A percentile compares a stretch with the other conserved stretches of the same genome.
phyloP scores from a whole-genome alignment of 2,113 vertebrate genomes.

The Cyprinodon variegatus region DNA sequence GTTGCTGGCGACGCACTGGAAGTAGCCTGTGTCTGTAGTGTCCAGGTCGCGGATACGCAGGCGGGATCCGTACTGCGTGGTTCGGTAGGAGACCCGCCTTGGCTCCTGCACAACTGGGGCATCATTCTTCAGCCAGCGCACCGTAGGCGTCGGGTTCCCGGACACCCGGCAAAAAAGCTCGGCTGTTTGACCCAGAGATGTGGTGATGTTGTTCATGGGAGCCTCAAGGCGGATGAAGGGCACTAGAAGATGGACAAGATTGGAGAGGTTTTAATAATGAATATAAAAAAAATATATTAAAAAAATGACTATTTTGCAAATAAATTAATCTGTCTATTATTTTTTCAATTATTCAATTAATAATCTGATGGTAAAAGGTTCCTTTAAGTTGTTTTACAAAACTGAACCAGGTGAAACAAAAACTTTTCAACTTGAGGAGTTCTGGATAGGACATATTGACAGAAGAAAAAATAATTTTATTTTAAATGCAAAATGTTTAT shows the following conservation, averaged over 20 bases:
- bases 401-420: too few species aligned
- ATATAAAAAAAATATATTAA: background rate
- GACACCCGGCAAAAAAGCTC: conserved; percentile 93
- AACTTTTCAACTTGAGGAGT: too few species aligned
- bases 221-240: conserved; percentile 89
- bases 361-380: too few species aligned
- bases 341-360: too few species aligned
- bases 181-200: conserved; percentile 91
- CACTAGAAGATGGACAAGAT: conserved; percentile 70
- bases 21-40: conserved; percentile 97
- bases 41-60: conserved; percentile 95
- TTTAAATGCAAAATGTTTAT: too few species aligned
- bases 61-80: conserved; percentile 88
- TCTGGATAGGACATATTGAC: too few species aligned
- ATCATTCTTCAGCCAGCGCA: conserved; percentile 97
- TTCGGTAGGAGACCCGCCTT: conserved; percentile 88
- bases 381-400: too few species aligned
- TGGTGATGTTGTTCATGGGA: conserved; percentile 99
- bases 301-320: background rate
- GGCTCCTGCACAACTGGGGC: conserved; percentile 96
- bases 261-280: background rate
- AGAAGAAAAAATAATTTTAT: too few species aligned
- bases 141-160: conserved; percentile 85
- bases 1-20: conserved; percentile 94
- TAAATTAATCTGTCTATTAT: too few species aligned